Conservation (phyloP, 2,797 vertebrate species). For the Gephyroberyx darwinii region DNA sequence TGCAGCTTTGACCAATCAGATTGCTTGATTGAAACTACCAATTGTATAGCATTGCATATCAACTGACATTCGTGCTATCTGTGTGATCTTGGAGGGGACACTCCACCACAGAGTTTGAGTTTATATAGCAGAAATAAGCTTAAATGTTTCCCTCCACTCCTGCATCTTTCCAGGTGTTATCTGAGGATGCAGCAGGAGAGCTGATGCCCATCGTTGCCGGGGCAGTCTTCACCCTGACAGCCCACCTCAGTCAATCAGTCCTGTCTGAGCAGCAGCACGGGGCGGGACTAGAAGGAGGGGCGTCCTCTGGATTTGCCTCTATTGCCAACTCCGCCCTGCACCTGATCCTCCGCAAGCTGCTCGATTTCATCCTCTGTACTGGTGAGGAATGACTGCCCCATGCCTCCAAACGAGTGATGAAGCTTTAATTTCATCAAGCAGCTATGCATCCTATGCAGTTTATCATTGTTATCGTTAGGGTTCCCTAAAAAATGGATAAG, state of each 20-base stretch:
- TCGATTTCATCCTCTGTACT: constrained; percentile 97
- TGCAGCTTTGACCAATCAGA: too few species aligned
- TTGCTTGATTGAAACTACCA: too few species aligned
- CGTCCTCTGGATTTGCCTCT: constrained; percentile 89
- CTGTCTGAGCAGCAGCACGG: constrained; percentile 94
- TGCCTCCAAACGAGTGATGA: too few species aligned
- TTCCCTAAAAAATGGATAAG: too few species aligned
- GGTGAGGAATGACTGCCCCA: constrained; percentile 75
- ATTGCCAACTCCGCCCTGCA: constrained; percentile 97
- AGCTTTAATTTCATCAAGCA: too few species aligned
- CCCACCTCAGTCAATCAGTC: constrained; percentile 94
- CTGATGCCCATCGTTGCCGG: constrained; percentile 97
- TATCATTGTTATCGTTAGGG: too few species aligned
- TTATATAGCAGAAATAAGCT: not conserved
- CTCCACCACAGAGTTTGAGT: too few species aligned
- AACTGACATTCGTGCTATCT: too few species aligned
- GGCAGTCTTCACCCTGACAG: constrained; percentile 94
- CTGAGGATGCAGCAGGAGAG: constrained; percentile 93
- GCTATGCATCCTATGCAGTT: too few species aligned
- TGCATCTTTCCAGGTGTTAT: constrained; percentile 84
- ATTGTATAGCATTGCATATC: too few species aligned
- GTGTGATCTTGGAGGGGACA: too few species aligned
- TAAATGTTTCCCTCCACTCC: not conserved
- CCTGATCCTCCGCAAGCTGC: constrained; percentile 93
- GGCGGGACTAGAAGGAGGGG: constrained; percentile 66